phyloP scores from a whole-genome alignment of 2,888 invertebrate genomes.

The Ormyrus labotus region DNA sequence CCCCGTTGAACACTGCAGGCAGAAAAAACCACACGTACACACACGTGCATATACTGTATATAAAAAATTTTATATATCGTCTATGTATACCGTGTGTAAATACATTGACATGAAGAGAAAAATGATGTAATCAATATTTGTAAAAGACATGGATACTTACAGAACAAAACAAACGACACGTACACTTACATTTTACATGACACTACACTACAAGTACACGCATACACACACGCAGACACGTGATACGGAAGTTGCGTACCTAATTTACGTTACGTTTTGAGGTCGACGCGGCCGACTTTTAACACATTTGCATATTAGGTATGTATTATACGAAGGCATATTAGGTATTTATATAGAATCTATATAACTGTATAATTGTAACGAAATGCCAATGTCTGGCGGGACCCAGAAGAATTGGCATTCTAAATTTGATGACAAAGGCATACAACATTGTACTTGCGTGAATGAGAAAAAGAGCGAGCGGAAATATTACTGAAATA shows the following conservation, averaged over 20 bases:
- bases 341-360: slow-evolving; percentile 76
- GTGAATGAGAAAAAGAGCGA: slow-evolving; percentile 33
- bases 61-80: slow-evolving; percentile 56
- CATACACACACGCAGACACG: slow-evolving; percentile 22
- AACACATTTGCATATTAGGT: slow-evolving; percentile 74
- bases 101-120: slow-evolving; percentile 49
- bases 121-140: slow-evolving; percentile 46
- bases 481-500: slow-evolving; percentile 1
- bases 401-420: slow-evolving; percentile 65
- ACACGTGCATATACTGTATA: slow-evolving; percentile 58
- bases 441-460: slow-evolving; percentile 38
- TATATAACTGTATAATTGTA: slow-evolving; percentile 75
- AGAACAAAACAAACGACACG: slow-evolving; percentile 18
- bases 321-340: slow-evolving; percentile 75
- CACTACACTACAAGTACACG: slow-evolving; percentile 10
- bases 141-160: slow-evolving; percentile 42
- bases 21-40: slow-evolving; percentile 58
- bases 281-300: slow-evolving; percentile 70
- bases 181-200: too few species aligned
- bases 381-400: slow-evolving; percentile 74
- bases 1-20: slow-evolving; percentile 63
- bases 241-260: slow-evolving; percentile 61
- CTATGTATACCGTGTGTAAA: slow-evolving; percentile 56
- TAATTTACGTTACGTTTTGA: slow-evolving; percentile 69
- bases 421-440: slow-evolving; percentile 55